phyloP scores from a whole-genome alignment of 2,113 vertebrate species.

The Mesembrinibis cayennensis region DNA sequence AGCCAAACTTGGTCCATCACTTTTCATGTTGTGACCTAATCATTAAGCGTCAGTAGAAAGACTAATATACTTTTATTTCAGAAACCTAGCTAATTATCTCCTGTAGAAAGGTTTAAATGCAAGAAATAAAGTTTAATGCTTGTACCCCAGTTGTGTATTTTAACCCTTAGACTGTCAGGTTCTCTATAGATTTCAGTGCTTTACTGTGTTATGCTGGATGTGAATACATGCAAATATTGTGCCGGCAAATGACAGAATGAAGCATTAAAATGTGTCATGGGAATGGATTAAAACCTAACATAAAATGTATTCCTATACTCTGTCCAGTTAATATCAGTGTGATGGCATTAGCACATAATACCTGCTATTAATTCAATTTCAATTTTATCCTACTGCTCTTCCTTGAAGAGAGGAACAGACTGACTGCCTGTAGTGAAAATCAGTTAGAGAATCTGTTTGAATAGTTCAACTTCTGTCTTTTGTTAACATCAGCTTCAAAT shows the following conservation, averaged over 20 bases:
- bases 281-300: neutral
- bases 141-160: neutral
- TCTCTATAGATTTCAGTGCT: neutral
- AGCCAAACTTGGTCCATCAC: neutral
- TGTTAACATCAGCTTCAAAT: neutral
- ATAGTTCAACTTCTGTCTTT: neutral
- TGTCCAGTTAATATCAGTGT: neutral
- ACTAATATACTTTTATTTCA: neutral
- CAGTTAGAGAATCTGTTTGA: neutral
- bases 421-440: neutral
- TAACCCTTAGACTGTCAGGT: neutral
- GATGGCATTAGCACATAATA: conserved; percentile 17
- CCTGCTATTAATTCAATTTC: conserved; percentile 15
- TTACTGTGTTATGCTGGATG: neutral
- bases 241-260: neutral
- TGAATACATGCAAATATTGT: neutral
- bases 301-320: neutral
- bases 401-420: neutral
- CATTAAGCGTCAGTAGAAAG: neutral
- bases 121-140: neutral
- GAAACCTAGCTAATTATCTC: neutral
- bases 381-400: neutral
- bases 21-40: neutral
- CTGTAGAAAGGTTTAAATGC: neutral
- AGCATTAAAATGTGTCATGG: neutral